Evolutionary conservation across 2,888 invertebrate genomes (phyloP).

Genomic region (Troilus luridus): DNA sequence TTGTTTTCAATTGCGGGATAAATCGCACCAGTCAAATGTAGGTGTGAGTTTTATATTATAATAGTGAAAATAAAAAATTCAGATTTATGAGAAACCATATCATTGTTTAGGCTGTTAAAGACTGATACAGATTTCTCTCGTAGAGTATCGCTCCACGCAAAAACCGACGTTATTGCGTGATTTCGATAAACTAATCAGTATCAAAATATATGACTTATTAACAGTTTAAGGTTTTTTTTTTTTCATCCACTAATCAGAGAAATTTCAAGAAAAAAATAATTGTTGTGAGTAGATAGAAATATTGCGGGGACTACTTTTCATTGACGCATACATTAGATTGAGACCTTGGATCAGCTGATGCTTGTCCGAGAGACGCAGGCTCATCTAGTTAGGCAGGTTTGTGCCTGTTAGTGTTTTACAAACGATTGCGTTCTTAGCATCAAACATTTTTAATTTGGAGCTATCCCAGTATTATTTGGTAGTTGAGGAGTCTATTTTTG

Average conservation of each 20-base stretch:
- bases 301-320: neutral
- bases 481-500: neutral
- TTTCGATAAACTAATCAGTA: neutral
- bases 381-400: neutral
- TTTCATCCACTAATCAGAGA: neutral
- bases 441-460: neutral
- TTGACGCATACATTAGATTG: neutral
- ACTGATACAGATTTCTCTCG: neutral
- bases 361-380: neutral
- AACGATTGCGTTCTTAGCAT: neutral
- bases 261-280: neutral
- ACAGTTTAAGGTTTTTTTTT: neutral
- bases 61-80: neutral
- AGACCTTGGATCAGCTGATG: neutral
- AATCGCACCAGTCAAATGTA: neutral
- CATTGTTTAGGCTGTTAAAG: neutral
- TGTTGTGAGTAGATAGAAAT: neutral
- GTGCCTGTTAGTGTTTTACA: conserved; percentile 31
- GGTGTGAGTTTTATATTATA: neutral
- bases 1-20: neutral
- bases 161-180: neutral
- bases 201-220: neutral
- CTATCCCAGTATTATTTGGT: neutral
- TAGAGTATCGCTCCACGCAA: conserved; percentile 16
- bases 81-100: neutral